These are phyloP conservation scores for Crioceris asparagi DNA, from an alignment of 2,888 invertebrate species.

Conservation along the genomic window DNA sequence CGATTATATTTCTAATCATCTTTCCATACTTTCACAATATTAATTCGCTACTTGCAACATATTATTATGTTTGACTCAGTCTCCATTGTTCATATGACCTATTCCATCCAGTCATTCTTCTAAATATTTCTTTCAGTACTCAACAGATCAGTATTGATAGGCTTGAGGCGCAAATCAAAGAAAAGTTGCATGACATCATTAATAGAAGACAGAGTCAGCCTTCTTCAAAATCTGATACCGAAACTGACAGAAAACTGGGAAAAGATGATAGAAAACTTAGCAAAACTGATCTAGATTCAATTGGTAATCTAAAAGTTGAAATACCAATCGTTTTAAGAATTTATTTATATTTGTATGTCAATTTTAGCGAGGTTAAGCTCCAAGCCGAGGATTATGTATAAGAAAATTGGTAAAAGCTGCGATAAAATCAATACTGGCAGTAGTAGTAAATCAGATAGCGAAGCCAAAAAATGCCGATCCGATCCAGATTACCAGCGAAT, in stretches of 20 bases:
- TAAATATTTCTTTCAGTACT: slow-evolving; percentile 12
- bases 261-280: slow-evolving; percentile 40
- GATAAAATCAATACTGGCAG: slow-evolving; percentile 34
- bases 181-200: slow-evolving; percentile 39
- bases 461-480: slow-evolving; percentile 27
- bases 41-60: no score
- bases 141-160: slow-evolving; percentile 35
- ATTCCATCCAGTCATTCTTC: not conserved
- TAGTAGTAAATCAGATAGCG: slow-evolving; percentile 24
- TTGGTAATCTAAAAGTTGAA: slow-evolving; percentile 18
- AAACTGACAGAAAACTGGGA: slow-evolving; percentile 29
- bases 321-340: not conserved
- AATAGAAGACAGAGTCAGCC: slow-evolving; percentile 31
- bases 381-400: slow-evolving; percentile 35
- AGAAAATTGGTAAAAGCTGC: slow-evolving; percentile 39
- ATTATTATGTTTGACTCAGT: no score
- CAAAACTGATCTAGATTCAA: slow-evolving; percentile 32
- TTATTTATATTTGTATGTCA: no score
- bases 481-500: slow-evolving; percentile 48
- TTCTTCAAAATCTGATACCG: slow-evolving; percentile 29
- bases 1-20: no score
- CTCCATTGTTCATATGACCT: no score
- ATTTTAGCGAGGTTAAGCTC: slow-evolving; percentile 27
- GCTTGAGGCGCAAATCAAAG: slow-evolving; percentile 38
- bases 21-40: no score